Base-by-base conservation (phyloP, 2,888 invertebrate species). In the Drosophila setosimentum region DNA sequence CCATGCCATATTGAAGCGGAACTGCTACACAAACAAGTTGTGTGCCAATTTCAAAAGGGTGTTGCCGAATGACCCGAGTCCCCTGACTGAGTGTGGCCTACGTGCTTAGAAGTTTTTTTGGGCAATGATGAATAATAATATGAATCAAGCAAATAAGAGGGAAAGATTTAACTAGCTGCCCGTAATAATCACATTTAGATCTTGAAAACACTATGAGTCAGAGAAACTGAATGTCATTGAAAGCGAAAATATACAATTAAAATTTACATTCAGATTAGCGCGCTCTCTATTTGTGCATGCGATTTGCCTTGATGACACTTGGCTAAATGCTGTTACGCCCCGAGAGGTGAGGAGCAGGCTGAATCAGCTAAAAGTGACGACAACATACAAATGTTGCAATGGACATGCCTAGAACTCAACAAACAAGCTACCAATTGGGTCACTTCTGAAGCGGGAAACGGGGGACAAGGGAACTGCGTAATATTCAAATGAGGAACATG, bases 401-500 rank as follows among this genome's bases (percentile, higher is more conserved):
- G 63, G 61, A 54, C 59, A 61, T 51, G 76, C 49, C 68, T 50
- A 80, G 73, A 81, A 78, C 65, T 50, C 55, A 65, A 37, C 48
- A 64, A 54, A 69, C 79, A 67, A 53, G 76, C 64, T 63, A 29
- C 54, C 78, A 89, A 90, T 83, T 89, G 75, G 90, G 81, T 87
- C 90, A 83, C 57, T 64, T 67, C 75, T 76, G 76, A 77, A 66
- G 11, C 24, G 24, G 10, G n/a, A 8, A 8, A 4, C 16, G 18
- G 11, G 18, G 8, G 5, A 18, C 16, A 73, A 73, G 55, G 42
- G 45, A 61, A 32, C 76, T 73, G 82, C 60, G 50, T 82, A 88
- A 89, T 86, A 90, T 84, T 88, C 74, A 89, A 85, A 85, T 85
- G 71, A 84, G 89, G 66, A 90, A 89, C 85, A 85, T 75, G 85